Percentiles rank a stretch among this genome's conserved stretches.
Evolutionary conservation across 1,140 invertebrate species (phyloP).

Genomic region (Drosophila gunungcola): DNA sequence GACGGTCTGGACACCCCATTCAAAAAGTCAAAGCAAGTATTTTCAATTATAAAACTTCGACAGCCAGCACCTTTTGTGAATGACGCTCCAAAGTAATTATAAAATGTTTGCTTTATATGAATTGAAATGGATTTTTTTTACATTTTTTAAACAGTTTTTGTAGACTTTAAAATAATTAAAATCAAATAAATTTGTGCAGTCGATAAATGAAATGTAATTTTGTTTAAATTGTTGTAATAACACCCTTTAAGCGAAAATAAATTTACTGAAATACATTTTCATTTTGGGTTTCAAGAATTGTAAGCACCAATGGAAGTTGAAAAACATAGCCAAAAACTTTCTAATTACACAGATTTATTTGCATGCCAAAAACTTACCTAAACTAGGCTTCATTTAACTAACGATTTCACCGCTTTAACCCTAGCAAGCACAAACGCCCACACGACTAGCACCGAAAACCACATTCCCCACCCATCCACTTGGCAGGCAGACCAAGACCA

Average conservation of each 20-base stretch:
- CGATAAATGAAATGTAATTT: neutral
- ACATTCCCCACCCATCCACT: conserved; percentile 23
- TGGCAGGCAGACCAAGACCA: conserved; percentile 35
- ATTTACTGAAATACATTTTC: too few relatives aligned
- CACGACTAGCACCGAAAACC: conserved; percentile 10
- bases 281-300: neutral
- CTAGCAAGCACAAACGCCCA: conserved; percentile 4
- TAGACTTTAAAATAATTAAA: neutral
- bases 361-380: conserved; percentile 41
- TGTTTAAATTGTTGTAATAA: too few relatives aligned
- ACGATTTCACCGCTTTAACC: conserved; percentile 43
- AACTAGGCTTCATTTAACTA: conserved; percentile 60
- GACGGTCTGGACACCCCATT: neutral
- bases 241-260: neutral
- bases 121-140: neutral
- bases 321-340: conserved; percentile 45
- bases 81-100: conserved; percentile 24
- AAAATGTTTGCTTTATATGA: conserved; percentile 6
- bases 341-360: conserved; percentile 48
- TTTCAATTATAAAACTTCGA: conserved; percentile 64
- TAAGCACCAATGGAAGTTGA: conserved; percentile 17
- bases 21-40: conserved; percentile 35
- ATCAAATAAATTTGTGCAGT: neutral
- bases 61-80: conserved; percentile 32
- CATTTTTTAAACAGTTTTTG: neutral